Conservation (phyloP, 2,888 invertebrate species). For the Brachycybe producta region DNA sequence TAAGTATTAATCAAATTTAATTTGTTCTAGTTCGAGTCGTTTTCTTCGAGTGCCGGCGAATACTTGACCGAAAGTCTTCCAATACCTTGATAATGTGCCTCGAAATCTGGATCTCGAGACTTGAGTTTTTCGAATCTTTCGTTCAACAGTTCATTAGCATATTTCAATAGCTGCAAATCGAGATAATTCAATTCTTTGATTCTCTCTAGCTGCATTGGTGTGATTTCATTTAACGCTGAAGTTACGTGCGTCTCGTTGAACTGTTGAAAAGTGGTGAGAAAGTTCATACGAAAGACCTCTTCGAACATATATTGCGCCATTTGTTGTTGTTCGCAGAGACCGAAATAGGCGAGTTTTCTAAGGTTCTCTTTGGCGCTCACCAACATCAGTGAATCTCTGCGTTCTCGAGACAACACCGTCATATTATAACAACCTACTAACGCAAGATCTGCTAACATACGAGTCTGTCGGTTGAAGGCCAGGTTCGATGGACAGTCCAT, state of each 20-base stretch:
- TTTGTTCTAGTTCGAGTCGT: slow-evolving; percentile 8
- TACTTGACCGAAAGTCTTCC: slow-evolving; percentile 1
- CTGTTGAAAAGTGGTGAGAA: slow-evolving; percentile 80
- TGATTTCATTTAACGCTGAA: slow-evolving; percentile 62
- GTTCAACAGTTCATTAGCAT: slow-evolving; percentile 70
- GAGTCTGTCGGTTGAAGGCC: slow-evolving; percentile 88
- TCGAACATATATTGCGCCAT: slow-evolving; percentile 87
- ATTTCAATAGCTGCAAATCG: slow-evolving; percentile 85
- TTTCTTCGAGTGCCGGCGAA: slow-evolving; percentile 10
- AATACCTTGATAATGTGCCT: slow-evolving; percentile 45
- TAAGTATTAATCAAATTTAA: no score
- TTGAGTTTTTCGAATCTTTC: slow-evolving; percentile 65
- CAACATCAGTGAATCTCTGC: slow-evolving; percentile 72
- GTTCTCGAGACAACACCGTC: slow-evolving; percentile 52
- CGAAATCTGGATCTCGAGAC: slow-evolving; percentile 66
- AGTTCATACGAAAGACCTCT: slow-evolving; percentile 79
- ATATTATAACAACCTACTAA: slow-evolving; percentile 87
- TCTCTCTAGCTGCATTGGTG: slow-evolving; percentile 55
- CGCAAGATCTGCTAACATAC: slow-evolving; percentile 93
- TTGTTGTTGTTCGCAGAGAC: slow-evolving; percentile 89
- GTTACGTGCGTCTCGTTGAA: slow-evolving; percentile 81
- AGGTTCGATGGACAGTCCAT: slow-evolving; percentile 82
- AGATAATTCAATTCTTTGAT: slow-evolving; percentile 70
- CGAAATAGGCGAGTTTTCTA: slow-evolving; percentile 91
- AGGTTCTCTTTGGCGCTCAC: slow-evolving; percentile 92